Percentiles rank a stretch among this genome's conserved stretches.
Evolutionary conservation across 1,140 invertebrate species (phyloP).

Genomic region (Cydia amplana): DNA sequence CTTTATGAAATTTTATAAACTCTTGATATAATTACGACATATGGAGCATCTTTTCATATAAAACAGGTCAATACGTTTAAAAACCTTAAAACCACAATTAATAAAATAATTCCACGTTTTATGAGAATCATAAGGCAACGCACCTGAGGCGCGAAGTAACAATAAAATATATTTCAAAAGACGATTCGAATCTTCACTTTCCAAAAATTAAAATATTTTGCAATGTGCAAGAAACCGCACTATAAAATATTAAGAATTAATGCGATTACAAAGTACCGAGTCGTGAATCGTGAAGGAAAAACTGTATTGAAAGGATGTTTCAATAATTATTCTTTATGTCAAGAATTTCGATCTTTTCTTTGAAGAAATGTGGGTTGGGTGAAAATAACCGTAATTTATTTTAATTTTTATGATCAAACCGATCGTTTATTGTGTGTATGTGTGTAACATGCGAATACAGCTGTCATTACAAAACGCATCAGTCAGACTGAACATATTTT

Average conservation of each 20-base stretch:
- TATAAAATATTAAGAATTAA: background rate
- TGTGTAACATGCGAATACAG: background rate
- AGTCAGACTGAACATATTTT: background rate
- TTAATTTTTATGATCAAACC: conserved; percentile 8
- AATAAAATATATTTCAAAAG: conserved; percentile 5
- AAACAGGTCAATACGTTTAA: conserved; percentile 6
- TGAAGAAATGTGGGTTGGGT: background rate
- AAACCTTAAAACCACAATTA: conserved; percentile 8
- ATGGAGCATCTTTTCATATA: background rate
- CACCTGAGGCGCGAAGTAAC: background rate
- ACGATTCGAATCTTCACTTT: background rate
- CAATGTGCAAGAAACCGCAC: background rate
- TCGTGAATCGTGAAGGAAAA: background rate
- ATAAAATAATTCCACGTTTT: conserved; percentile 23
- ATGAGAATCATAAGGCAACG: background rate
- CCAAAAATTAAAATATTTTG: background rate
- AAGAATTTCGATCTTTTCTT: background rate
- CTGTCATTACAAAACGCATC: background rate
- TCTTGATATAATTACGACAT: conserved; percentile 1
- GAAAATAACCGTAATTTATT: conserved; percentile 1
- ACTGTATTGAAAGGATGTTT: conserved; percentile 4
- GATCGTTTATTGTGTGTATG: background rate
- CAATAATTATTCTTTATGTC: background rate
- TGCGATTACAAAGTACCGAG: background rate
- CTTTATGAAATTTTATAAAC: background rate